Conservation (phyloP, 2,113 vertebrate species). For the Hypocryptadius cinnamomeus region DNA sequence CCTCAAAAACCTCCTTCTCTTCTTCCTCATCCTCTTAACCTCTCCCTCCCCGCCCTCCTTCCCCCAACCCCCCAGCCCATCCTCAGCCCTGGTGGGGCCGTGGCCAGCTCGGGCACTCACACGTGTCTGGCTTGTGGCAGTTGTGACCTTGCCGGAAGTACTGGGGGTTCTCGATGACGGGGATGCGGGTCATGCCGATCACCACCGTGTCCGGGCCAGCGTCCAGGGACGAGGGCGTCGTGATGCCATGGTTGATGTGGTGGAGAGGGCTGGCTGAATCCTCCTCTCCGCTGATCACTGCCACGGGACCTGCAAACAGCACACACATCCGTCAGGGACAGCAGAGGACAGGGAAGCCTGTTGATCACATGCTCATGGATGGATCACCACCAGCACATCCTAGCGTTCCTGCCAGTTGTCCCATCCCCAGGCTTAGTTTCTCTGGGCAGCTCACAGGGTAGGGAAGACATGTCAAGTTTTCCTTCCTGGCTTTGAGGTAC, state of each 20-base stretch:
- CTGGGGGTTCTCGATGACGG: conserved; percentile 94
- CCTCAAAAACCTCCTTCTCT: conserved; percentile 16
- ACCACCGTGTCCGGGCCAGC: conserved; percentile 89
- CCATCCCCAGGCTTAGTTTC: neutral
- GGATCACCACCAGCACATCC: neutral
- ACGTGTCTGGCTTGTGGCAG: conserved; percentile 94
- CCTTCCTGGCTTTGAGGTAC: neutral
- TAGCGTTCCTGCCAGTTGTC: neutral
- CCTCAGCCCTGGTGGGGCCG: neutral
- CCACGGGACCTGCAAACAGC: conserved; percentile 82
- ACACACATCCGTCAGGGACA: neutral
- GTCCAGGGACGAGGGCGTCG: conserved; percentile 87
- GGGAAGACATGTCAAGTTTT: neutral
- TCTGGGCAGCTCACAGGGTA: neutral
- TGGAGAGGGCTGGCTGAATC: conserved; percentile 97
- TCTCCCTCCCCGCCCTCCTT: neutral
- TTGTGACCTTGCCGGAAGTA: conserved; percentile 96
- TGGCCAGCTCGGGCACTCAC: conserved; percentile 73
- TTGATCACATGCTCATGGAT: accelerated
- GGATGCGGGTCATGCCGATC: conserved; percentile 96
- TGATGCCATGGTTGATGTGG: conserved; percentile 96
- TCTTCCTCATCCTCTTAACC: conserved; percentile 14
- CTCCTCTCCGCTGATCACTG: conserved; percentile 96
- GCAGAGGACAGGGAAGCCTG: neutral
- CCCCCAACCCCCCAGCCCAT: neutral